phyloP scores from a whole-genome alignment of 2,113 vertebrate species.

The Sapajus apella region DNA sequence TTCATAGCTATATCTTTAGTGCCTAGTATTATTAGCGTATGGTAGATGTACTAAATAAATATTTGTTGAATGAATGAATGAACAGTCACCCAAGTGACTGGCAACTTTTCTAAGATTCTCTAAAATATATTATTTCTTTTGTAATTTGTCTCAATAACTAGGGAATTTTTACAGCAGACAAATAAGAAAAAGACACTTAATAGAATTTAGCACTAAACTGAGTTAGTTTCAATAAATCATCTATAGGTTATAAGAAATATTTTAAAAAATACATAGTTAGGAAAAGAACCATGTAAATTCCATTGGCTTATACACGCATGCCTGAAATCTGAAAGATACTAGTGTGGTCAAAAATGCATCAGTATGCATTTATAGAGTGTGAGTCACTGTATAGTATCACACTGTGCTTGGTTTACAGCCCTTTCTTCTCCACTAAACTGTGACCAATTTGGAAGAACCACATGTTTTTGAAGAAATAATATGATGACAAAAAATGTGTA shows the following conservation, averaged over 20 bases:
- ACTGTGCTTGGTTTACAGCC: not conserved
- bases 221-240: conserved; percentile 20
- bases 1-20: not conserved
- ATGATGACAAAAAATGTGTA: conserved; percentile 18
- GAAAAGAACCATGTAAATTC: not conserved
- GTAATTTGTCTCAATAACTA: not conserved
- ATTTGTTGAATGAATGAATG: not conserved
- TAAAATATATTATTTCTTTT: conserved; percentile 43
- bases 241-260: not conserved
- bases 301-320: not conserved
- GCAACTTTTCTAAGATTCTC: not conserved
- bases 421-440: not conserved
- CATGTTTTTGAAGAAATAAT: conserved; percentile 8
- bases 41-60: not conserved
- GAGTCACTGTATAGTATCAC: not conserved
- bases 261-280: conserved; percentile 22
- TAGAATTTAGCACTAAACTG: conserved; percentile 4
- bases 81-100: not conserved
- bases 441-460: not conserved
- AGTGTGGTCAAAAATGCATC: not conserved
- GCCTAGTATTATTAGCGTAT: not conserved
- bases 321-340: not conserved
- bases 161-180: not conserved
- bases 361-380: not conserved
- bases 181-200: not conserved